Evolutionary conservation across 2,113 vertebrate species (phyloP), one percentile per base, ranked within the genome.

Genomic region (Arizona elegans): DNA sequence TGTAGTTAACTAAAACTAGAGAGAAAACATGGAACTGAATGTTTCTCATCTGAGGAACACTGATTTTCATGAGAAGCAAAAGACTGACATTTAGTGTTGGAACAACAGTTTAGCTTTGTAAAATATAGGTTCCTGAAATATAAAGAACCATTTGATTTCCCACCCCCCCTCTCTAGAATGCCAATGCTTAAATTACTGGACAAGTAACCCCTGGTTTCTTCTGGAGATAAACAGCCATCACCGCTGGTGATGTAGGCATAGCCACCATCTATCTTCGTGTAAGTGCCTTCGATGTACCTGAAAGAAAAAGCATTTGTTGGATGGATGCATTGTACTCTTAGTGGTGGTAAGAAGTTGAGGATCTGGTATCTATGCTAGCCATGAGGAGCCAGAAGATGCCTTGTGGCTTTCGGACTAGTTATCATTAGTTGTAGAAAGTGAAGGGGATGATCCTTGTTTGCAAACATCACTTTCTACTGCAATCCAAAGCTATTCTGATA

Each of bases 81-180:
- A 90, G 88, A 54, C 38, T 94, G 92, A 95, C 92, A 91, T 93
- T 89, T 86, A 94, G 94, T 95, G 90, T 97, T 96, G 90, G 93
- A 92, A 94, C 95, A 96, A 93, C 91, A 81, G 92, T 92, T 94
- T 91, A 91, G 88, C 92, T 95, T 95, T 96, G 92, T 65, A 88
- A 93, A 92, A 89, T 94, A 87, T 92, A 96, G 89, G 92, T 92
- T 96, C 95, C 94, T 96, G 93, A 93, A 92, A 92, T 70, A 93
- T 89, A 92, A 93, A 93, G 17, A 43, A 90, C 29, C 29, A 86
- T 93, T 59, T 93, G 70, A 59, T 24, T 58, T 38, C 43, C 13
- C 52, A 92, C 52, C 52, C 92, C 93, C 53, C 53, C 92, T 92
- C 93, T 86, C 55, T 90, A 85, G 95, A 96, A 94, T 95, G 94